Conservation (phyloP, 1,140 invertebrate species). For the Oppia nitens region DNA sequence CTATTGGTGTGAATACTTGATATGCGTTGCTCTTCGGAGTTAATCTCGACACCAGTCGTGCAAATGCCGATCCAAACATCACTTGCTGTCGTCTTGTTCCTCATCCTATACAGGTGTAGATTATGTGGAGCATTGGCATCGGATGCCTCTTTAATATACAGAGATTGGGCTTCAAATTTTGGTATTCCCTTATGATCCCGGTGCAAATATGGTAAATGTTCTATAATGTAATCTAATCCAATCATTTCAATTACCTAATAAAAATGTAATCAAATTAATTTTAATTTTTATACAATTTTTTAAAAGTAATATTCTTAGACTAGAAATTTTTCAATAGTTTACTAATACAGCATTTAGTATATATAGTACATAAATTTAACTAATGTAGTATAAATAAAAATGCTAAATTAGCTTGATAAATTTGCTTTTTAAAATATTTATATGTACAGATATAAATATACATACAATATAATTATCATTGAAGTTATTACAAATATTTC, state of each 20-base stretch:
- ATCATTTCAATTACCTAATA: slow-evolving; percentile 35
- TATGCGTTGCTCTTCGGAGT: slow-evolving; percentile 31
- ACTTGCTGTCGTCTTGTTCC: slow-evolving; percentile 44
- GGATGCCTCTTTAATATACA: slow-evolving; percentile 75
- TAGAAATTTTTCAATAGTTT: too few relatives aligned
- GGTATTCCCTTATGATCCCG: slow-evolving; percentile 54
- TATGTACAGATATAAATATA: too few relatives aligned
- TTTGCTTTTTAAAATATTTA: too few relatives aligned
- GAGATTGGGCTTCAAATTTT: slow-evolving; percentile 54
- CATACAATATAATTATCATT: too few relatives aligned
- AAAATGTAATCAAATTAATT: too few relatives aligned
- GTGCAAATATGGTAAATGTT: slow-evolving; percentile 42
- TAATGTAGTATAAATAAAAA: slow-evolving; percentile 6
- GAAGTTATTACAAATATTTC: too few relatives aligned
- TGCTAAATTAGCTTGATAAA: too few relatives aligned
- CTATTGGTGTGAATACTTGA: background rate
- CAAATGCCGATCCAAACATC: slow-evolving; percentile 60
- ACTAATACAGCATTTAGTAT: too few relatives aligned
- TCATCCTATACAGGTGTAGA: slow-evolving; percentile 72
- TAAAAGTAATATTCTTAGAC: too few relatives aligned
- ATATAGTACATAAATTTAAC: too few relatives aligned
- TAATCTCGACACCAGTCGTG: slow-evolving; percentile 65
- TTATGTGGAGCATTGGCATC: slow-evolving; percentile 68
- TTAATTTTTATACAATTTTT: too few relatives aligned
- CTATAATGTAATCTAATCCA: slow-evolving; percentile 40